Conservation (phyloP, 2,888 invertebrate genomes). For the Nephrotoma guestfalica region DNA sequence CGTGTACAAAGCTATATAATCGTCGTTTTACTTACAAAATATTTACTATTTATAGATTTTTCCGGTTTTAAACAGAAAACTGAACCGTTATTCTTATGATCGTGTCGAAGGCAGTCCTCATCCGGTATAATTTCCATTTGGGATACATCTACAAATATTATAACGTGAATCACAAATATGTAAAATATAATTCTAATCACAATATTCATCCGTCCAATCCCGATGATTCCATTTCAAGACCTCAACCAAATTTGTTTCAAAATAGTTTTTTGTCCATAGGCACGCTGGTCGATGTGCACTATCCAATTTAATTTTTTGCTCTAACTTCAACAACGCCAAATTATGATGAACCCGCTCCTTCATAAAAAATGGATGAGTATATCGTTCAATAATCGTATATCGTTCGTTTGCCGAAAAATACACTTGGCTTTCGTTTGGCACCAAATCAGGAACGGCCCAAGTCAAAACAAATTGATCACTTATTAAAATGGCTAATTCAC, state of each 20-base stretch:
- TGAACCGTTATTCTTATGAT: neutral
- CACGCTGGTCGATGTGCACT: neutral
- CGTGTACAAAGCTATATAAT: neutral
- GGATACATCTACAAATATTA: neutral
- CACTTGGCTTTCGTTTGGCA: neutral
- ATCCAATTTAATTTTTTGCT: neutral
- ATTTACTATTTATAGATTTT: neutral
- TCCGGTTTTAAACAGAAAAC: neutral
- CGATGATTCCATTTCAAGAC: neutral
- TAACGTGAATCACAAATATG: neutral
- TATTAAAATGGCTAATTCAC: neutral
- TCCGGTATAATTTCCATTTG: neutral
- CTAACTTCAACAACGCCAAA: neutral
- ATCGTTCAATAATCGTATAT: neutral
- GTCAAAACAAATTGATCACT: neutral
- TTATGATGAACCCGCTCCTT: neutral
- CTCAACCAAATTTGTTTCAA: neutral
- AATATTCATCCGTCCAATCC: neutral
- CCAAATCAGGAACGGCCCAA: neutral
- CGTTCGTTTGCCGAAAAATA: neutral
- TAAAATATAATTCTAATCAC: neutral
- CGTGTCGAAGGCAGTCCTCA: neutral
- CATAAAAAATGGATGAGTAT: neutral
- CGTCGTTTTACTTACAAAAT: neutral
- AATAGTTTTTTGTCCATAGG: neutral